Percentiles rank a stretch among this genome's conserved stretches.
Evolutionary conservation across 2,888 invertebrate species (phyloP).

Genomic region (Leistus spinibarbis): DNA sequence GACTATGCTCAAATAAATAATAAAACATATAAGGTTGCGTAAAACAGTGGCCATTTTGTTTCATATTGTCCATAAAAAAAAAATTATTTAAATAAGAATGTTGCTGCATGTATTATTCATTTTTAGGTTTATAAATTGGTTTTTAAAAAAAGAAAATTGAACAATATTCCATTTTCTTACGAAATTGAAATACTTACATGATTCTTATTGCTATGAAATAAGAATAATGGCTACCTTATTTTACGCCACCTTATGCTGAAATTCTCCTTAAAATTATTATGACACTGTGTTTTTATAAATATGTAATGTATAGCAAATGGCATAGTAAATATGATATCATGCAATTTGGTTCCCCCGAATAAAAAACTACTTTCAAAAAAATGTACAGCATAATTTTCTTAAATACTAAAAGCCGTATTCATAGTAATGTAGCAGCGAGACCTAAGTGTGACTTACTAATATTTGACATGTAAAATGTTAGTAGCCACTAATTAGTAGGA

Average conservation of each 20-base stretch:
- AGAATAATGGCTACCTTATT: too few relatives aligned
- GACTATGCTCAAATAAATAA: background rate
- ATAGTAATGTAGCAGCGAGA: background rate
- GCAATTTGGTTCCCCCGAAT: conserved; percentile 2
- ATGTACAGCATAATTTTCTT: background rate
- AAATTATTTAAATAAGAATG: too few relatives aligned
- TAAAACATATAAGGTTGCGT: background rate
- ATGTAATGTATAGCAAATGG: conserved; percentile 39
- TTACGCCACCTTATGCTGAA: background rate
- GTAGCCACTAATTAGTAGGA: background rate
- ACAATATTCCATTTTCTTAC: too few relatives aligned
- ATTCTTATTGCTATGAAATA: too few relatives aligned
- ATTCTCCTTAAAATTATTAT: background rate
- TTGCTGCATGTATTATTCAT: too few relatives aligned
- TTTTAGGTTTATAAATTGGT: too few relatives aligned
- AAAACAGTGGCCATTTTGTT: too few relatives aligned
- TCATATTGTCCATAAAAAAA: too few relatives aligned
- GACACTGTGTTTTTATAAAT: background rate
- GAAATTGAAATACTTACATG: too few relatives aligned
- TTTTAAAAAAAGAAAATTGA: too few relatives aligned
- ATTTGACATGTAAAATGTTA: background rate
- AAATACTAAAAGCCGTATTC: background rate
- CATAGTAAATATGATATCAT: conserved; percentile 45
- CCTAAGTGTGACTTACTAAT: background rate
- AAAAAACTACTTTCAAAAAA: conserved; percentile 4